Base-by-base conservation (phyloP, 1,140 invertebrate species). In the Xylocopa sonorina region DNA sequence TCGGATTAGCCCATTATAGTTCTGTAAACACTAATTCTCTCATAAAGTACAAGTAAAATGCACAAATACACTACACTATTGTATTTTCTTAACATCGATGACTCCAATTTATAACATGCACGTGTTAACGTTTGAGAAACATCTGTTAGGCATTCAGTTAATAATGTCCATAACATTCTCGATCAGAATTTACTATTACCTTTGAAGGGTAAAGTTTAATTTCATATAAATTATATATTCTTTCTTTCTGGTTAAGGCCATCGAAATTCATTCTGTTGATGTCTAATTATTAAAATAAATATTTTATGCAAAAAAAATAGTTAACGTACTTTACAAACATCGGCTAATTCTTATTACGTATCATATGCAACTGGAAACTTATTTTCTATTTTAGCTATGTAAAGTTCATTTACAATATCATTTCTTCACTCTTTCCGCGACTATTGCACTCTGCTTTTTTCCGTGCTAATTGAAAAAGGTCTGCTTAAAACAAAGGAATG, bases 281-380 rank as follows among this genome's bases (percentile, higher is more conserved):
- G 66, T 81, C 57, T 81, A 85, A 55, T 55, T 81, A 85, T 64
- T 81, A 78, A 85, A 81, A 85, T 85, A 84, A 81, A 81, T 85
- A 85, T 57, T 84, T 84, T 81, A 74, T 84, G 83, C 82, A 74
- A 58, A 84, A 48, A 60, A 85, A 67, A 78, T 67, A 63, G 57
- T 62, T 78, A 53, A 81, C 32, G 69, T 63, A 75, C 64, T 84
- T 53, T 84, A 72, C 53, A 81, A 73, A 85, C 57, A 72, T 79
- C 29, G 53, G 57, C 57, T 84, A 80, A 83, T 67, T 83, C 57
- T 75, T 60, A 41, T 41, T 50, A 64, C 38, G 21, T 84, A 63
- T 83, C 64, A 34, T 83, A 80, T 62, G 64, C 58, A 21, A 53
- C 41, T 57, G 41, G 29, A 53, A 79, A 75, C 63, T 83, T 83